Evolutionary conservation across 2,888 invertebrate genomes (phyloP).

Genomic region (Eupithecia subfuscata): DNA sequence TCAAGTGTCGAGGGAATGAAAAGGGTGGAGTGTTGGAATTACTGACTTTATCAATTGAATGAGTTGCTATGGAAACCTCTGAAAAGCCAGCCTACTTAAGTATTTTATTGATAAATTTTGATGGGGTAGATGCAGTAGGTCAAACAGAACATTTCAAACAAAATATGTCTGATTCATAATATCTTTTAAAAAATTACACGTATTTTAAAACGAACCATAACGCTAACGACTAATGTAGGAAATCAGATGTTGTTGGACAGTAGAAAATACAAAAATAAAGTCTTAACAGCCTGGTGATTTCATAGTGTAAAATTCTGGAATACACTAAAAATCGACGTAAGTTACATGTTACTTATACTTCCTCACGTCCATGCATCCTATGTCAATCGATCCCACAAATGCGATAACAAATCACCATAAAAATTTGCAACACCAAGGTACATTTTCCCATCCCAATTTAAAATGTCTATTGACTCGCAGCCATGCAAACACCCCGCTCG

Average conservation of each 20-base stretch:
- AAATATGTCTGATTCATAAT: not conserved
- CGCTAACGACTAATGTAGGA: too few relatives aligned
- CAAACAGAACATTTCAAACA: not conserved
- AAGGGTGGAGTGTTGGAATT: conserved; percentile 14
- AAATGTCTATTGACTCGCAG: conserved; percentile 28
- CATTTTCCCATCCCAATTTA: conserved; percentile 25
- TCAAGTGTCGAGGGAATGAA: conserved; percentile 20
- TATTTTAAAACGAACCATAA: too few relatives aligned
- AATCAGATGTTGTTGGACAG: too few relatives aligned
- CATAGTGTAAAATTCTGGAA: too few relatives aligned
- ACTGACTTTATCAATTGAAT: conserved; percentile 9
- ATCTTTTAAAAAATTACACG: too few relatives aligned
- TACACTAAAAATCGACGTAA: too few relatives aligned
- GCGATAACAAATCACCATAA: not conserved
- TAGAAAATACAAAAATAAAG: too few relatives aligned
- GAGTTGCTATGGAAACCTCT: not conserved
- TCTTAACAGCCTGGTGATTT: too few relatives aligned
- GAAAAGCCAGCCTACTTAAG: not conserved
- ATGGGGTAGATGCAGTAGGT: not conserved
- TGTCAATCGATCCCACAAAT: not conserved
- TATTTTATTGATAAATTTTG: not conserved
- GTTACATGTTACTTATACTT: not conserved
- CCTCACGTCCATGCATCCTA: not conserved
- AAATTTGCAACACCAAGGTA: not conserved
- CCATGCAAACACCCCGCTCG: conserved; percentile 27